These are phyloP conservation scores for Notarius lentiginosus DNA, from an alignment of 2,113 vertebrate species.

Conservation along the genomic window DNA sequence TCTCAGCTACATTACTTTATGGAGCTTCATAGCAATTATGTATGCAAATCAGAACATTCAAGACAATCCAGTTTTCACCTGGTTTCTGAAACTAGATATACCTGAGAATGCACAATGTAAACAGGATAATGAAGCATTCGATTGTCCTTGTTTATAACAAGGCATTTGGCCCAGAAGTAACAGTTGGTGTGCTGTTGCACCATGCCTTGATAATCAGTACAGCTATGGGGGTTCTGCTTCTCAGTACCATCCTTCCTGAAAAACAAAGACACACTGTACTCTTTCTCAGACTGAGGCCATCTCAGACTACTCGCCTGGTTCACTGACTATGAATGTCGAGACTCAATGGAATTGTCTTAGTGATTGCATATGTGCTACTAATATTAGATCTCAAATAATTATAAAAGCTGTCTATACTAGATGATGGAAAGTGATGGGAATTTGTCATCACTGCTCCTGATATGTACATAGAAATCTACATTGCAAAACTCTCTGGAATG, in stretches of 20 bases:
- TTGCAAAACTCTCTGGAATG: slow-evolving; percentile 8
- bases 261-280: slow-evolving; percentile 36
- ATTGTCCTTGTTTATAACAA: slow-evolving; percentile 24
- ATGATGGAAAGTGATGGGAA: background rate
- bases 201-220: slow-evolving; percentile 49
- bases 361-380: background rate
- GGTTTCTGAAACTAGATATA: background rate
- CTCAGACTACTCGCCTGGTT: slow-evolving; percentile 1
- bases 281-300: slow-evolving; percentile 19
- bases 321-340: slow-evolving; percentile 2
- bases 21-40: background rate
- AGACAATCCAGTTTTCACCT: background rate
- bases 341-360: background rate
- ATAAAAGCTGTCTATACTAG: background rate
- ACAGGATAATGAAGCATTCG: slow-evolving; percentile 7
- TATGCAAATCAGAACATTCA: background rate
- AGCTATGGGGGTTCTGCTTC: slow-evolving; percentile 33
- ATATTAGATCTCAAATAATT: background rate
- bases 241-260: slow-evolving; percentile 45
- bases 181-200: slow-evolving; percentile 46
- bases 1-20: background rate
- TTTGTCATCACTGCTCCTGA: background rate
- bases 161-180: background rate
- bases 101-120: background rate
- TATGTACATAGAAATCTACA: background rate